Base-by-base conservation (phyloP, 2,113 vertebrate species). In the Poecile atricapillus region DNA sequence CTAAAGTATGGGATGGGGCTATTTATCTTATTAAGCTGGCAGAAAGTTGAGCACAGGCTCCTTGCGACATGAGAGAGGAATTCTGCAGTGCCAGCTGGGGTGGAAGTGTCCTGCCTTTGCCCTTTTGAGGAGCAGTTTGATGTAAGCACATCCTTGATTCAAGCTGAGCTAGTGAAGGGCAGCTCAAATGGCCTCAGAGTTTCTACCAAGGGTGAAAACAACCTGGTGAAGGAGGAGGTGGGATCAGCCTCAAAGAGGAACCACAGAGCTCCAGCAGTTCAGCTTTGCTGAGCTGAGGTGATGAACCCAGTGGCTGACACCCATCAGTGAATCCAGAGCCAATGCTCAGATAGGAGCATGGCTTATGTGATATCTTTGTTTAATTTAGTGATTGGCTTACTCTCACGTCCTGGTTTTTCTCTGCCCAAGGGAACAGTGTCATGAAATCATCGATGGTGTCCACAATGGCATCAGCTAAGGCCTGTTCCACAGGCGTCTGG, bases 401-500 rank as follows among this genome's bases (percentile, higher is more conserved):
- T 88, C 97, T 98, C 47, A 96, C 44, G 0, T 96, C 96, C 86
- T 98, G 95, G 24, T 97, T 97, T 87, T 95, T 96, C 92, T 98
- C 98, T n/a, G 93, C 95, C 98, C 98, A 98, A 18, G 98, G 98
- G 74, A 98, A 98, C 22, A 88, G 65, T 0, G 95, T 95, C 94
- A 98, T 97, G 97, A 98, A 98, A 43, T 98, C 98, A 10, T 98
- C 98, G 6, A 98, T 59, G 18, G 98, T 98, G 90, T 98, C 98
- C 92, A 97, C 98, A 14, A 98, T 46, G 22, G 98, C 98, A 79
- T 98, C 98, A 53, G 88, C 97, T 79, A 98, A 96, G 4, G 98
- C 98, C 88, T 98, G 95, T 41, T 98, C 98, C 70, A 98, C 31
- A 5, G 97, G 96, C 0, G 97, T 98, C 77, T 98, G 97, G 33